phyloP scores from a whole-genome alignment of 2,888 invertebrate species.

The Leptopilina syphax region DNA sequence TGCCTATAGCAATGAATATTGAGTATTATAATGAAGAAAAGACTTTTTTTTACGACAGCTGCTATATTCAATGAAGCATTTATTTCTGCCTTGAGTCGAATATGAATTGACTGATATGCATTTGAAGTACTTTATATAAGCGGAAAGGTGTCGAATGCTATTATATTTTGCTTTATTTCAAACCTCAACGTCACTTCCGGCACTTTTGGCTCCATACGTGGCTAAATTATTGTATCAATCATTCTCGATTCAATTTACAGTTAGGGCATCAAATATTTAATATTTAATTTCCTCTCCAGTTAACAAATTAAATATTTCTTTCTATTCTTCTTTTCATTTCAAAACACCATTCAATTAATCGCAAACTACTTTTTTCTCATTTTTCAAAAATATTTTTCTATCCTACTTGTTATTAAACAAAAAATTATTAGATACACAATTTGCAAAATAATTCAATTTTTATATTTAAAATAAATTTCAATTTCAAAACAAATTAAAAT shows the following conservation, averaged over 20 bases:
- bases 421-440: too few species aligned
- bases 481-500: too few species aligned
- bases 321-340: background rate
- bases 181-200: slow-evolving; percentile 35
- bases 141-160: slow-evolving; percentile 31
- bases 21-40: slow-evolving; percentile 5
- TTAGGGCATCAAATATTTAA: background rate
- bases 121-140: slow-evolving; percentile 30
- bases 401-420: too few species aligned
- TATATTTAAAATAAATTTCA: too few species aligned
- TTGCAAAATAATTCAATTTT: too few species aligned
- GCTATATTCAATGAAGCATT: slow-evolving; percentile 17
- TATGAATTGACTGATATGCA: slow-evolving; percentile 34
- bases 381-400: background rate
- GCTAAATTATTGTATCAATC: slow-evolving; percentile 31
- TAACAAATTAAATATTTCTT: background rate
- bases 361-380: background rate
- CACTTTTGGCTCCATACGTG: slow-evolving; percentile 27
- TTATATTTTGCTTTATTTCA: slow-evolving; percentile 32
- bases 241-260: slow-evolving; percentile 29
- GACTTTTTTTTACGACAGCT: background rate
- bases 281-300: background rate
- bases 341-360: background rate
- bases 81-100: slow-evolving; percentile 20
- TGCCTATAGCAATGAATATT: slow-evolving; percentile 10